phyloP scores from a whole-genome alignment of 2,113 vertebrate species.

The Aplodontia rufa region DNA sequence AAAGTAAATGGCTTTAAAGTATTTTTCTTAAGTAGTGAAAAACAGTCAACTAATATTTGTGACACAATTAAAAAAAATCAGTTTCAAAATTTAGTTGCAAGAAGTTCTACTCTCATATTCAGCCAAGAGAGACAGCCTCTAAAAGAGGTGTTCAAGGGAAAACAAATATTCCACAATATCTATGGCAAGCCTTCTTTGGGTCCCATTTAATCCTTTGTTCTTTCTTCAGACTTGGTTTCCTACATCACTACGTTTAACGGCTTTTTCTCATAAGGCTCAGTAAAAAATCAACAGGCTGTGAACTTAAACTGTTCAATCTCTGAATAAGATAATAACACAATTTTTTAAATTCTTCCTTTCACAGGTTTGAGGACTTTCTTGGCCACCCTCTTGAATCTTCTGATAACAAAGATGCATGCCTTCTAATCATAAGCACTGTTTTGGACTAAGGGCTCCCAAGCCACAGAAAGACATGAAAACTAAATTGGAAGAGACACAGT shows the following conservation, averaged over 20 bases:
- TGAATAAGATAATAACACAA: constrained; percentile 53
- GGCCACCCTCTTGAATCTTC: constrained; percentile 51
- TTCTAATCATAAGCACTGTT: constrained; percentile 37
- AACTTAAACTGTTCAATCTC: constrained; percentile 51
- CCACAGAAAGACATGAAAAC: constrained; percentile 17
- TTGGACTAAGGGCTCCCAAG: constrained; percentile 34
- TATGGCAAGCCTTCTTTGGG: background rate
- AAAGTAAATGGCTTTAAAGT: constrained; percentile 30
- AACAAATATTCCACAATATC: background rate
- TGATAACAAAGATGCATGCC: constrained; percentile 57
- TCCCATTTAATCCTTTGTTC: constrained; percentile 44
- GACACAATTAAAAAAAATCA: constrained; percentile 38
- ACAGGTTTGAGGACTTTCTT: constrained; percentile 60
- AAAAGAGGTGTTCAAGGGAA: background rate
- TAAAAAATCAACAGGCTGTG: constrained; percentile 43
- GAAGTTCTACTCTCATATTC: background rate
- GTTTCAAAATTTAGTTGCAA: constrained; percentile 23
- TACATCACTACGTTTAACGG: constrained; percentile 18
- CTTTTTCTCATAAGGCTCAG: constrained; percentile 40
- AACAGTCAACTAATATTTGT: background rate
- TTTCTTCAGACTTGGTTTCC: constrained; percentile 56
- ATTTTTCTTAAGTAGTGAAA: constrained; percentile 20
- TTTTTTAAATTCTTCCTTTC: constrained; percentile 37
- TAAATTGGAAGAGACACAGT: constrained; percentile 52
- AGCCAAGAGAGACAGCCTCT: background rate